phyloP scores from a whole-genome alignment of 2,888 invertebrate genomes.

The Pherbina coryleti region DNA sequence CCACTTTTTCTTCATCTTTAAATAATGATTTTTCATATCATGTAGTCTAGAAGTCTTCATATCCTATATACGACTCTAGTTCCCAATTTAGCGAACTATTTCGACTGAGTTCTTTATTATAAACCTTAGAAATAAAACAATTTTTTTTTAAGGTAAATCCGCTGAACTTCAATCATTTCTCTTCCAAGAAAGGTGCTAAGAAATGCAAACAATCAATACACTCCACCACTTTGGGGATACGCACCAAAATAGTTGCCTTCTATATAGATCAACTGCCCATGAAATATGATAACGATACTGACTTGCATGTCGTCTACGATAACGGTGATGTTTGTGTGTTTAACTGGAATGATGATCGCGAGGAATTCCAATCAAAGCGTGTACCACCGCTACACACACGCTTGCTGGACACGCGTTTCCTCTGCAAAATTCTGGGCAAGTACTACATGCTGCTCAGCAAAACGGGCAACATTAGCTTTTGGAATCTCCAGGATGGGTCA shows the following conservation, averaged over 20 bases:
- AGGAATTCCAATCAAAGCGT: conserved; percentile 53
- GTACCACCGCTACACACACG: conserved; percentile 52
- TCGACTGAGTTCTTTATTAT: neutral
- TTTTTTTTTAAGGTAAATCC: conserved; percentile 46
- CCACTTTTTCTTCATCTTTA: too few relatives aligned
- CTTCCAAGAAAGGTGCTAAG: conserved; percentile 38
- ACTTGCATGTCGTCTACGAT: conserved; percentile 58
- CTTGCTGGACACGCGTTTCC: conserved; percentile 51
- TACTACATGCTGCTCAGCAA: conserved; percentile 60
- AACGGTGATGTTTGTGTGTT: conserved; percentile 61
- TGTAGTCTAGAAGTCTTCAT: too few relatives aligned
- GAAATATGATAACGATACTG: conserved; percentile 34
- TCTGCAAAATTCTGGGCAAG: conserved; percentile 56
- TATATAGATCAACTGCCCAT: conserved; percentile 44
- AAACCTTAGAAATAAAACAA: neutral
- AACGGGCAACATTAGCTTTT: conserved; percentile 55
- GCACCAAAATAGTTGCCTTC: conserved; percentile 49
- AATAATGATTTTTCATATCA: too few relatives aligned
- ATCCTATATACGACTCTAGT: too few relatives aligned
- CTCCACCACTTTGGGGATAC: conserved; percentile 25
- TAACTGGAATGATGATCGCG: conserved; percentile 55
- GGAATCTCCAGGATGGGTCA: conserved; percentile 54
- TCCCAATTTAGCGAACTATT: too few relatives aligned
- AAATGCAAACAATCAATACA: conserved; percentile 50
- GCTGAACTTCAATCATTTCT: conserved; percentile 41